Evolutionary conservation across 2,888 invertebrate genomes (phyloP), one percentile per base, ranked within the genome.

Genomic region (Emmelina monodactyla): DNA sequence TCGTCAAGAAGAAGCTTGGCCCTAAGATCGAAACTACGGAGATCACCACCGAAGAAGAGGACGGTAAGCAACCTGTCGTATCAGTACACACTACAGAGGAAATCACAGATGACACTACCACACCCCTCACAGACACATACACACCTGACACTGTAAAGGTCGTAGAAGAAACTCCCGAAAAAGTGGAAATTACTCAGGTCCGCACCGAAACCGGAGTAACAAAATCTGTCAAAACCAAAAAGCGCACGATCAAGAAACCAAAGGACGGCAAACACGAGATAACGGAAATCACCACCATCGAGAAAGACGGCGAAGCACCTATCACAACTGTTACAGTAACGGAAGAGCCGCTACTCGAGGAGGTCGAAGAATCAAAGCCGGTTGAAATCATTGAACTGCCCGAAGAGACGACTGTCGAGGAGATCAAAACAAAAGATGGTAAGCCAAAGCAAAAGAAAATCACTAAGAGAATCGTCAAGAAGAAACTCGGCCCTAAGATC

Each of bases 381-480:
- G 28, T 11, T n/a, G 28, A 28, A n/a, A 11, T 28, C 2, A 10
- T 41, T 2, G 38, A 41, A 25, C 57, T 50, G 28, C 46, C 58
- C 28, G 50, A 58, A 45, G 45, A 53, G 25, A 40, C 34, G 2
- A 55, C 57, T 37, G 39, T 46, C 1, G 38, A 42, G 15, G 33
- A 44, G 7, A 33, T 32, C 1, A 16, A 36, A 11, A 42, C 46
- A 1, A 44, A 53, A 11, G 50, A 61, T 43, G 46, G 58, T 42
- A 55, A 56, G 43, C 44, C 46, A 15, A 46, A 53, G 41, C 46
- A 44, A 28, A 60, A 56, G 35, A 49, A 52, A 44, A 44, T 31
- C 42, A 41, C 41, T 6, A 37, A 39, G 45, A 55, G 68, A 39
- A 53, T 69, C 1, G 73, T 82, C 10, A 79, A 73, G 46, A 47